Conservation (phyloP, 2,888 invertebrate species). For the Hypercompe scribonia region DNA sequence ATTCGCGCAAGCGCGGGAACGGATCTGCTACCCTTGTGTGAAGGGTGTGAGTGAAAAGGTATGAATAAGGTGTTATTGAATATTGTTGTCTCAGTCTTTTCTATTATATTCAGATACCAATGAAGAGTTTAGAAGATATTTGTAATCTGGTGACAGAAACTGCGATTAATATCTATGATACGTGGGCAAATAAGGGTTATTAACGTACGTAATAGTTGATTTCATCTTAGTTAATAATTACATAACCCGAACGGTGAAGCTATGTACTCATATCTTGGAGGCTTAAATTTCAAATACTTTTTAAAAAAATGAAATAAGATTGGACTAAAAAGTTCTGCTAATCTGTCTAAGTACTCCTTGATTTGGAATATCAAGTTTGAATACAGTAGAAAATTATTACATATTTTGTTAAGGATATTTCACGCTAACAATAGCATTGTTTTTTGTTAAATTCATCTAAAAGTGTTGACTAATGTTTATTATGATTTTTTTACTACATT, state of each 20-base stretch:
- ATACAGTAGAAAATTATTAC: too few relatives aligned
- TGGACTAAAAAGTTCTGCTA: not conserved
- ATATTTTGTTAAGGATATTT: too few relatives aligned
- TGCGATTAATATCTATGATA: conserved; percentile 7
- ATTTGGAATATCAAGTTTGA: too few relatives aligned
- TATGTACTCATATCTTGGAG: not conserved
- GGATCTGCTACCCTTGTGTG: conserved; percentile 62
- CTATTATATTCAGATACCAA: conserved; percentile 3
- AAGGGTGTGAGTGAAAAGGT: conserved; percentile 57
- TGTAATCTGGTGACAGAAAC: conserved; percentile 20
- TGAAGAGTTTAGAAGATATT: conserved; percentile 31
- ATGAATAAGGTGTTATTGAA: conserved; percentile 38
- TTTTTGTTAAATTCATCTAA: too few relatives aligned
- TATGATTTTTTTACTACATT: too few relatives aligned
- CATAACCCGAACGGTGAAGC: not conserved
- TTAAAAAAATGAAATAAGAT: not conserved
- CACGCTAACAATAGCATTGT: too few relatives aligned
- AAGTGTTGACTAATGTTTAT: too few relatives aligned
- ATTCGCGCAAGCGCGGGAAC: conserved; percentile 81
- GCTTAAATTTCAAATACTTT: not conserved
- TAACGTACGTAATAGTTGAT: conserved; percentile 16
- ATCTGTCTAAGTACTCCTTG: too few relatives aligned
- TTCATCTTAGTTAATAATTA: conserved; percentile 2
- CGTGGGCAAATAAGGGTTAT: conserved; percentile 1
- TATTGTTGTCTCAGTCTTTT: conserved; percentile 52